A percentile compares a stretch with the other conserved stretches of the same genome.
Conservation (phyloP, 2,113 vertebrate genomes). For the Lipotes vexillifer region DNA sequence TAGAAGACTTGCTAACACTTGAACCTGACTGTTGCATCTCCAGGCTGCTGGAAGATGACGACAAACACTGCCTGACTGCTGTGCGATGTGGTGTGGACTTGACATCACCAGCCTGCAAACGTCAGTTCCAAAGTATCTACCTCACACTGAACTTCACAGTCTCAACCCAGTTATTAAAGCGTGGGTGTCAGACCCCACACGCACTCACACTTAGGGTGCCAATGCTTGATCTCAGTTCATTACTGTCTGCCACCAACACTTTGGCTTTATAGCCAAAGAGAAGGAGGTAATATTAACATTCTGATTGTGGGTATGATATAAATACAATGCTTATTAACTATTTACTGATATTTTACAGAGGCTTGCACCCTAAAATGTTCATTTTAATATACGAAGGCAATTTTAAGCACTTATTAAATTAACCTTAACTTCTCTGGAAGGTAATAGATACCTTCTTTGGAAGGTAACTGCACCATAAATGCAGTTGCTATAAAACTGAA, state of each 20-base stretch:
- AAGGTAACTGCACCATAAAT: not conserved
- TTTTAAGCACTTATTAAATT: not conserved
- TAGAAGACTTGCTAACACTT: not conserved
- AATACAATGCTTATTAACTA: not conserved
- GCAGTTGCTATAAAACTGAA: too few species aligned
- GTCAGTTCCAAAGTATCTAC: not conserved
- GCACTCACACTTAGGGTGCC: rapidly evolving
- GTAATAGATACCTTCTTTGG: not conserved
- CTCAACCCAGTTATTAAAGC: not conserved
- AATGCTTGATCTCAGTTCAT: not conserved
- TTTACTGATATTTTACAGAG: not conserved
- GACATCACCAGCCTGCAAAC: not conserved
- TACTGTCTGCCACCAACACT: not conserved
- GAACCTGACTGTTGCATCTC: not conserved
- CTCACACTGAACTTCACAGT: not conserved
- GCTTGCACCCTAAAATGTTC: not conserved
- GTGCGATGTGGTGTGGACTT: too few species aligned
- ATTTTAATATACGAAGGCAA: not conserved
- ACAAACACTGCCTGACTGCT: not conserved
- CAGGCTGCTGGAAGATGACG: not conserved
- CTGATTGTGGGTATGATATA: not conserved
- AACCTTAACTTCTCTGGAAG: not conserved
- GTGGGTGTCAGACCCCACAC: not conserved
- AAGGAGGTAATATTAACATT: not conserved
- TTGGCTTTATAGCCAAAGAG: not conserved